Evolutionary conservation across 1,140 invertebrate genomes (phyloP), one percentile per base, ranked within the genome.

Genomic region (Triops longicaudatus): DNA sequence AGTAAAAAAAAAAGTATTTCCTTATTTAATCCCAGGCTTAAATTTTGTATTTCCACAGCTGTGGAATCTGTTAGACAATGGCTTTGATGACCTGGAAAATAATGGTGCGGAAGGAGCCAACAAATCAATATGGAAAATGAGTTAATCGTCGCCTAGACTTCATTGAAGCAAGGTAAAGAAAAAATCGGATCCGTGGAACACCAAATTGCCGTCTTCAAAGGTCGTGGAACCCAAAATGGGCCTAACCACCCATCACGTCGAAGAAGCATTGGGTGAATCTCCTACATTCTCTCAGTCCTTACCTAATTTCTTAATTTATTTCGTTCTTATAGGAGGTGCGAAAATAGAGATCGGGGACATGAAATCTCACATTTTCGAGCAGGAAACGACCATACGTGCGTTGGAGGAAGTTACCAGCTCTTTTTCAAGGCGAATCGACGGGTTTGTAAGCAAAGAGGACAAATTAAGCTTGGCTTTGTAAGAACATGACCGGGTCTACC

Each of bases 161-260:
- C 50, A 3, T 22, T 63, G 6, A 17, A 63, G 17, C 50, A 12
- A 63, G 50, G 10, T 17, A 63, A 63, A 63, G 17, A 63, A 22
- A 14, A 9, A 63, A 17, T 63, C 14, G 17, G 1, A 6, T 17
- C 50, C 50, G 10, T 63, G 17, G 5, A 63, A 22, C 50, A 63
- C 22, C 50, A 63, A 63, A 14, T 63, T 22, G n/a, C n/a, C 17
- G 50, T 63, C 22, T 63, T 63, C 6, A 5, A 63, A 63, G 50
- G 50, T n/a, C 50, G 50, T 63, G 50, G 50, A 63, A 63, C 50
- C 6, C 50, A 63, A n/a, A 63, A 63, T 63, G 50, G 50, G 50
- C 14, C 50, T 63, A 22, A 63, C 50, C 3, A 63, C 50, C 3
- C 14, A 22, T 63, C 50, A 63, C 14, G 50, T 14, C 6, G 50